These are phyloP conservation scores for Microtus pennsylvanicus DNA, from an alignment of 2,113 vertebrate species.

Conservation along the genomic window DNA sequence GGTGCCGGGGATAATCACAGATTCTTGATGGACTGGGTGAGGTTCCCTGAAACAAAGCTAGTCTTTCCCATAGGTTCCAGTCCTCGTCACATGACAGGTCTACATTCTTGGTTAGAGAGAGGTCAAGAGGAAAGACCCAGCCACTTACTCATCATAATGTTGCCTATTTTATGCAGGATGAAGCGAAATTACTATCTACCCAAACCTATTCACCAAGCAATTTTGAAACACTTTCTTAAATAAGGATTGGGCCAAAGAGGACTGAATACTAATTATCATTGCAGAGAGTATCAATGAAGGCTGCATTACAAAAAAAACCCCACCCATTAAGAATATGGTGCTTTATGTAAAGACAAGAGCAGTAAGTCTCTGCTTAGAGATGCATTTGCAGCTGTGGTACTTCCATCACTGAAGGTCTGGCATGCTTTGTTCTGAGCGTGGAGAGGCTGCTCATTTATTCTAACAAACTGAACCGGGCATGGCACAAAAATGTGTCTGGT, in stretches of 20 bases:
- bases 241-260: not conserved
- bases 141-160: not conserved
- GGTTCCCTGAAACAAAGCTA: not conserved
- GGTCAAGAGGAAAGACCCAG: not conserved
- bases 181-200: not conserved
- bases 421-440: not conserved
- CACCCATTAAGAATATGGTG: not conserved
- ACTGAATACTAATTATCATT: not conserved
- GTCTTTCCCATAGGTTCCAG: not conserved
- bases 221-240: not conserved
- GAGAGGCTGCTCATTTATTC: not conserved
- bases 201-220: not conserved
- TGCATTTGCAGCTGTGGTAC: not conserved
- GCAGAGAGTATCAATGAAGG: not conserved
- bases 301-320: not conserved
- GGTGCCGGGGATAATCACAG: not conserved
- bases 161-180: not conserved
- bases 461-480: not conserved
- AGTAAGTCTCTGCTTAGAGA: not conserved
- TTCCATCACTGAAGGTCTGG: not conserved
- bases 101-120: conserved; percentile 19
- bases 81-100: not conserved
- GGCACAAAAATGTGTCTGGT: not conserved
- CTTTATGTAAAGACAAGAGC: not conserved
- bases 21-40: not conserved